Evolutionary conservation across 2,888 invertebrate genomes (phyloP), one percentile per base, ranked within the genome.

Genomic region (Belgica antarctica): DNA sequence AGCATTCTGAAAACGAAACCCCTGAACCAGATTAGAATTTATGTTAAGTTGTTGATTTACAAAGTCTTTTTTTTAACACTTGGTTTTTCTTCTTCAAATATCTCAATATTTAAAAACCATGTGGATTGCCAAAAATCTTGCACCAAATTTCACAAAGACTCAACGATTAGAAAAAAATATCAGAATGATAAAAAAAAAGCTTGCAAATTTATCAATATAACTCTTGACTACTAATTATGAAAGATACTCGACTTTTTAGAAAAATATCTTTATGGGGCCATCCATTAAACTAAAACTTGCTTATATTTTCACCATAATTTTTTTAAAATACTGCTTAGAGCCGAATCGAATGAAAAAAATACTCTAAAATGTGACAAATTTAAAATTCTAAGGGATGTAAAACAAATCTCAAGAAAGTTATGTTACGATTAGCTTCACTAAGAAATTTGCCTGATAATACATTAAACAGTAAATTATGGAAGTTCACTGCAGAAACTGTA

Each of bases 1-100:
- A 68, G 34, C 68, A 68, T 68, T 68, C 68, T 57, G 68, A 68
- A 31, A 57, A 47, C 10, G 68, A 68, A 57, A 27, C 68, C 22
- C 68, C 68, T 17, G 57, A 68, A 10, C 52, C 47, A 57, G 57
- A 68, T 34, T 52, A 66, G 52, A 28, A 36, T 63, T 62, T 62
- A 12, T 10, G 31, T 46, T 46, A 4, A 27, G 19, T 25, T 25
- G 27, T 27, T 59, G 25, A n/a, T n/a, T n/a, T n/a, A n/a, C n/a
- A n/a, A n/a, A n/a, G n/a, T n/a, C n/a, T n/a, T n/a, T n/a, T n/a
- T n/a, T n/a, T n/a, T n/a, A n/a, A n/a, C n/a, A n/a, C n/a, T n/a
- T n/a, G n/a, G n/a, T n/a, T n/a, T n/a, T n/a, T n/a, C n/a, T n/a
- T n/a, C n/a, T n/a, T n/a, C n/a, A n/a, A n/a, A n/a, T n/a, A n/a